These are phyloP conservation scores for Chironex yamaguchii DNA, from an alignment of 30 jellyfish, hydroid and myxozoan genomes.

Conservation along the genomic window DNA sequence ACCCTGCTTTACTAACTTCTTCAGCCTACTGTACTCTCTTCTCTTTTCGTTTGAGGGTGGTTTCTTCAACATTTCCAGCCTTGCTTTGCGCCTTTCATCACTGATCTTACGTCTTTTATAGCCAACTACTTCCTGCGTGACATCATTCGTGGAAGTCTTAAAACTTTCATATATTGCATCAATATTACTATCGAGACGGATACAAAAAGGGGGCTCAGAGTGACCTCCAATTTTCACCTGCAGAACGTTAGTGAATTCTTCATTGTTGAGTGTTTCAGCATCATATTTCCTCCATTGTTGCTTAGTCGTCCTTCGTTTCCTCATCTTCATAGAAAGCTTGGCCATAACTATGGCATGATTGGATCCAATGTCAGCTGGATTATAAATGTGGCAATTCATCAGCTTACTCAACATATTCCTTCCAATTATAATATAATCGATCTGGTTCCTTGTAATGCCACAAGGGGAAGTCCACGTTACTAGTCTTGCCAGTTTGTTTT, in stretches of 20 bases:
- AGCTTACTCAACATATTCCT: neutral
- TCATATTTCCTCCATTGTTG: neutral
- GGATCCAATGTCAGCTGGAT: slow-evolving; percentile 28
- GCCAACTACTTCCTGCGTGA: slow-evolving; percentile 29
- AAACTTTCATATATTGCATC: neutral
- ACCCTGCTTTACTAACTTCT: neutral
- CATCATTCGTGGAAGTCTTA: slow-evolving; percentile 2
- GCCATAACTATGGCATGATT: slow-evolving; percentile 36
- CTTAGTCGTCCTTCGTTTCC: neutral
- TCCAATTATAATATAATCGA: neutral
- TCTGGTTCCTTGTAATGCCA: neutral
- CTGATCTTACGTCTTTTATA: slow-evolving; percentile 8
- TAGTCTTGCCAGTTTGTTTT: neutral
- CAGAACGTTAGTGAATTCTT: neutral
- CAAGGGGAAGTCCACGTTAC: slow-evolving; percentile 2
- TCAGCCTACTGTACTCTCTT: slow-evolving; percentile 8
- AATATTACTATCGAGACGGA: slow-evolving; percentile 2
- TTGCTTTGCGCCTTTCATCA: slow-evolving; percentile 25
- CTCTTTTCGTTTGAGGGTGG: slow-evolving; percentile 8
- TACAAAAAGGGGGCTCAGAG: neutral
- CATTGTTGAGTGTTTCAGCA: slow-evolving; percentile 14
- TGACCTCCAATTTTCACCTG: slow-evolving; percentile 3
- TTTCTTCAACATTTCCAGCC: slow-evolving; percentile 25
- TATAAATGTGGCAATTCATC: slow-evolving; percentile 8
- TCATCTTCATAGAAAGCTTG: no score